Base-by-base conservation (phyloP, 1,140 invertebrate species). In the Musca domestica region DNA sequence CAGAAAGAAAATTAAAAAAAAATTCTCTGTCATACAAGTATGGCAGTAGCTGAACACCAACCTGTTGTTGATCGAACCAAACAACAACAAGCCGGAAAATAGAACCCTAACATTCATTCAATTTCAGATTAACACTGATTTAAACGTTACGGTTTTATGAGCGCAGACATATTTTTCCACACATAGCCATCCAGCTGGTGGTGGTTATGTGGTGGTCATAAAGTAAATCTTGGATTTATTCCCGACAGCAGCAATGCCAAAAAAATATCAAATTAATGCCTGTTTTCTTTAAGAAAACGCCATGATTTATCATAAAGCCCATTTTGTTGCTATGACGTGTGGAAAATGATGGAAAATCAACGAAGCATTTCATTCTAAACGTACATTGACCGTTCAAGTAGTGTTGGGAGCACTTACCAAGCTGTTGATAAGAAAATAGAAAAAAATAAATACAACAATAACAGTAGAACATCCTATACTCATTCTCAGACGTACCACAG, bases 321-420 rank as follows among this genome's bases (percentile, higher is more conserved):
- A 41, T 41, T 41, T 51, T 51, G 48, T 51, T 51, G 48, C 48
- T 51, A 41, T 41, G 34, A 41, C 34, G 34, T 41, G 34, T 41
- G 34, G 34, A 56, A 56, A 56, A 41, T 41, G 34, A 41, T 15
- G n/a, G 27, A 23, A 56, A 56, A 15, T 56, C 52, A 56, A 20
- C 56, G 27, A 61, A 61, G 27, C 56, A 61, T 61, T 61, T 61
- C 56, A 61, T 61, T 61, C 56, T 61, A 61, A 23, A 61, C 56
- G 56, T 61, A 61, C 56, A 61, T 34, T 61, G 56, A 61, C 56
- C 56, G 56, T 61, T 61, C 56, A 61, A 61, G 56, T 61, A 61
- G 56, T 41, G 34, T 41, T 5, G 6, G 34, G 34, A 41, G 34
- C 34, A 41, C 34, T 41, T 41, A 12, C 34, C 10, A 12, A 30